Percentiles rank a stretch among this genome's conserved stretches.
Conservation (phyloP, 2,113 vertebrate species). For the Xiphorhynchus elegans region DNA sequence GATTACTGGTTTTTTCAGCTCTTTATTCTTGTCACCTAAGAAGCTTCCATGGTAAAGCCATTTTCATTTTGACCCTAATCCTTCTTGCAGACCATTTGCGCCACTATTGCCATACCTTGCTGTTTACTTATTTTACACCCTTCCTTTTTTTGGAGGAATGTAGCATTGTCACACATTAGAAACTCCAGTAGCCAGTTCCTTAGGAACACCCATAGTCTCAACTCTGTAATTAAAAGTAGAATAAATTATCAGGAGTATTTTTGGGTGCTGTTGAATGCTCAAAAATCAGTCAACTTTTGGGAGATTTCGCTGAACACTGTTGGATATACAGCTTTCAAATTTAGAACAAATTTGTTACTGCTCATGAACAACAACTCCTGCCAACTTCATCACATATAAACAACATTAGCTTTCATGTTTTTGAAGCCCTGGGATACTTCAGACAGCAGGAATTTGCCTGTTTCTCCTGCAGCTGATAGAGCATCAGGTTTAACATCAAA, state of each 20-base stretch:
- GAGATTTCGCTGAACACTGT: neutral
- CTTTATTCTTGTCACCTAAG: neutral
- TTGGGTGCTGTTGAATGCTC: neutral
- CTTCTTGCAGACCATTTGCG: neutral
- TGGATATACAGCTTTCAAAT: neutral
- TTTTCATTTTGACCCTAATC: neutral
- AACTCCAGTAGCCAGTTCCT: neutral
- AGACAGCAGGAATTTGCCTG: neutral
- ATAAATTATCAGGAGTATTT: neutral
- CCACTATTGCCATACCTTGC: neutral
- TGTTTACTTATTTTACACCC: neutral
- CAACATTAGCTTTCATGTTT: neutral
- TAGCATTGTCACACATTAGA: neutral
- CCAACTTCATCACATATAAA: neutral
- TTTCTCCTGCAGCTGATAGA: neutral
- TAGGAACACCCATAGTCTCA: neutral
- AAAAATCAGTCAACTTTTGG: neutral
- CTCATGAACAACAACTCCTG: neutral
- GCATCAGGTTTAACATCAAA: neutral
- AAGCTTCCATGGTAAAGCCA: neutral
- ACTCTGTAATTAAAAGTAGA: neutral
- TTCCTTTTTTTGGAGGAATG: fast-evolving
- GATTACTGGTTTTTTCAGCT: neutral
- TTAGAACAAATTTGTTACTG: neutral
- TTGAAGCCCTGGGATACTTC: neutral